These are phyloP conservation scores for Emmelina monodactyla DNA, from an alignment of 2,888 invertebrate genomes.

Conservation along the genomic window DNA sequence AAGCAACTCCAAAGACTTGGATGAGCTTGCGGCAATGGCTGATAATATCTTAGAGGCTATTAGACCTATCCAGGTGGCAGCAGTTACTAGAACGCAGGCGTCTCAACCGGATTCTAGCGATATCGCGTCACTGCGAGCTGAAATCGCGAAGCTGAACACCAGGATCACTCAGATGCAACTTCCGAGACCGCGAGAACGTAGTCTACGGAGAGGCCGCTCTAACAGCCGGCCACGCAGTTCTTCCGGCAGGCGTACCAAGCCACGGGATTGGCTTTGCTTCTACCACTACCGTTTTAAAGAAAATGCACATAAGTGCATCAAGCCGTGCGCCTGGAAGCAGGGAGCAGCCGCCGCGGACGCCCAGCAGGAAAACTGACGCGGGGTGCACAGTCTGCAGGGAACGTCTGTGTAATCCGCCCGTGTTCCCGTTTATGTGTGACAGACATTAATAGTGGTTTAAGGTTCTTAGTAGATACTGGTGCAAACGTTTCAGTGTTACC, in stretches of 20 bases:
- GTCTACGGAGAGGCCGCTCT: neutral
- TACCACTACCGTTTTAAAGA: conserved; percentile 1
- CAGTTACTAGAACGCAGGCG: neutral
- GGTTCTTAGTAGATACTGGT: conserved; percentile 3
- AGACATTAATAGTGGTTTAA: conserved; percentile 2
- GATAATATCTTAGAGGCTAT: too few relatives aligned
- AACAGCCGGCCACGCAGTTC: neutral
- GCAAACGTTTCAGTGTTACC: conserved; percentile 3
- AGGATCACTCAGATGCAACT: neutral
- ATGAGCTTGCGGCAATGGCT: too few relatives aligned
- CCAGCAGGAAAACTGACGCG: neutral
- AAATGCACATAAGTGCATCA: neutral
- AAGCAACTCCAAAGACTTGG: too few relatives aligned
- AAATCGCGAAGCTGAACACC: neutral
- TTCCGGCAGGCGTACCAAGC: neutral
- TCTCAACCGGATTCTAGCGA: neutral
- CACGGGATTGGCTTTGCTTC: neutral
- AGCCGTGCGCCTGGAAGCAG: conserved; percentile 3
- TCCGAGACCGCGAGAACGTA: neutral
- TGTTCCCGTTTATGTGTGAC: neutral
- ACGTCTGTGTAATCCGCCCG: conserved; percentile 1
- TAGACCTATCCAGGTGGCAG: neutral
- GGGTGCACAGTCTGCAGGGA: conserved; percentile 1
- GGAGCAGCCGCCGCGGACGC: too few relatives aligned
- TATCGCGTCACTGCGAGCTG: neutral